Base-by-base conservation (phyloP, 2,888 invertebrate species). In the Schrankia costaestrigalis region DNA sequence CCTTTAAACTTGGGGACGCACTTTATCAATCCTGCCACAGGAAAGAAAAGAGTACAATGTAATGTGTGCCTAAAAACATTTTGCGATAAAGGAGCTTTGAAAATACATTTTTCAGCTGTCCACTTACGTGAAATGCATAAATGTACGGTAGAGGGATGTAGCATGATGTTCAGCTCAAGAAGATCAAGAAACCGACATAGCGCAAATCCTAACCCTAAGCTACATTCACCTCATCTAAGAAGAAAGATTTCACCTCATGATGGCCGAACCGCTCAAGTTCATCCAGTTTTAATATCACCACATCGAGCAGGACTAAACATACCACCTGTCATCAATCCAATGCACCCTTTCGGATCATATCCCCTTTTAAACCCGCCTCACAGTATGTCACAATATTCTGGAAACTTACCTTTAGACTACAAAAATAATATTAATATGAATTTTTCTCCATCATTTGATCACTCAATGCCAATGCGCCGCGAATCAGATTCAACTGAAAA, bases 51-150 rank as follows among this genome's bases (percentile, higher is more conserved):
- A 48, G 98, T 99, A 2, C 97, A 98, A 75, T 99, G 99, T 81
- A 97, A 98, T 64, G 97, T 98, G 23, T 99, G 99, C 75, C 89
- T 98, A 43, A 99, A 99, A 87, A 99, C 99, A 9, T 99, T 99
- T 87, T 99, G 99, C 90, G 99, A 99, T 89, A 99, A 99, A 88
- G 99, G 99, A 43, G 99, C 99, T 1, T 90, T 99, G 12, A 99
- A 99, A 86, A 99, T 99, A 4, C 99, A 99, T 78, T 99, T 98
- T 73, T 98, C 98, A 30, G 99, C 99, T 0, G 99, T 99, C 6
- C 99, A 99, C 75, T 85, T 99, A 41, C 92, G 98, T 22, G 99
- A 99, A 89, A 99, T 99, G 99, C 99, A 99, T 82, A 97, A 97
- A 82, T 99, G 99, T 75, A 98, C 99, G 0, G 98, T 99, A 0